Base-by-base conservation (phyloP, 2,888 invertebrate species). In the Drosophila formosana region DNA sequence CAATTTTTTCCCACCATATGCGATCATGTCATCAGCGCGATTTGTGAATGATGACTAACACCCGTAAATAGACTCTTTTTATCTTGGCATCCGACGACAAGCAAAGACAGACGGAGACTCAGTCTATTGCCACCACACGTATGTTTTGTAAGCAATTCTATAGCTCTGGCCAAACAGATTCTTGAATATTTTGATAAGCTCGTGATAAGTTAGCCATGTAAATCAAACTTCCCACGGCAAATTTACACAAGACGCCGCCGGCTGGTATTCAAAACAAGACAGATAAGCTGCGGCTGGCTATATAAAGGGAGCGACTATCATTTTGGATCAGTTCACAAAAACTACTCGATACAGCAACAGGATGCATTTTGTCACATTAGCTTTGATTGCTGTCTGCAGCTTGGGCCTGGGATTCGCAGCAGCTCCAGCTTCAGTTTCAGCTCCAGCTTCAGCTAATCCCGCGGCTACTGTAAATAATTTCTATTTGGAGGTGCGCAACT, bases 1-100 rank as follows among this genome's bases (percentile, higher is more conserved):
- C 9, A 3, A 18, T 9, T 9, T 23, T 49, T 72, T 72, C 11
- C 51, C 47, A 52, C 9, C 47, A 25, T 28, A 25, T 61, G 43
- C 53, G 18, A 74, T 45, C 43, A 62, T 32, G 7, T 47, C 50
- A 46, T 18, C 45, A 50, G 34, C 60, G 5, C 25, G 52, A 25
- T 46, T 60, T 46, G 26, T 25, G 43, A 32, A 51, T 39, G 72
- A 75, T 82, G 88, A 88, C 76, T 86, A 85, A 80, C 62, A 34
- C 52, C 11, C 8, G 26, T 79, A 82, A 85, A 88, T 63, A 80
- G 46, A 50, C 62, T 28, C 13, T 41, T 37, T 37, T 88, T 82
- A 82, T 82, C 82, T 82, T 70, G 86, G 47, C 73, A 76, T 50
- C 34, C 63, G 62, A 30, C 13, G 46, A 65, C 45, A 68, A 34